A percentile compares a stretch with the other conserved stretches of the same genome.
These are phyloP conservation scores for Nematolebias whitei DNA, from an alignment of 2,113 vertebrate genomes.

Conservation along the genomic window DNA sequence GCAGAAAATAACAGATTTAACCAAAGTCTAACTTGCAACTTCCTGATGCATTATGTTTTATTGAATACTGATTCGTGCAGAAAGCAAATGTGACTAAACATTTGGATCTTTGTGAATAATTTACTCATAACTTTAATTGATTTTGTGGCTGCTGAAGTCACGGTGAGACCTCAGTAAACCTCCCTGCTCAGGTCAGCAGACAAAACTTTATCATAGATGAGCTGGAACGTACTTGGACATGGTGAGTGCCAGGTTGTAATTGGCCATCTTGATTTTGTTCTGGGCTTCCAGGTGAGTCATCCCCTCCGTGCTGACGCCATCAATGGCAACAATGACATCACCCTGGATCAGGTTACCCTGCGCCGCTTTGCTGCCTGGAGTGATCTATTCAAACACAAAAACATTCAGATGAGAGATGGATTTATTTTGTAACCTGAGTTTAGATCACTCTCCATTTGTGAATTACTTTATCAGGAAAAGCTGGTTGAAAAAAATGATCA, in stretches of 20 bases:
- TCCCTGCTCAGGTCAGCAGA: neutral
- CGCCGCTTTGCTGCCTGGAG: conserved; percentile 94
- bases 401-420: neutral
- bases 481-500: neutral
- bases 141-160: too few relatives aligned
- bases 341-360: conserved; percentile 92
- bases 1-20: too few relatives aligned
- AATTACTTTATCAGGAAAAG: neutral
- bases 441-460: conserved; percentile 7
- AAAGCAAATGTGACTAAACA: too few relatives aligned
- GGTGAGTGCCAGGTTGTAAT: conserved; percentile 91
- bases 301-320: conserved; percentile 91
- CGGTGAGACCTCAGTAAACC: too few relatives aligned
- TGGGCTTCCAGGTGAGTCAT: conserved; percentile 99
- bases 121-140: too few relatives aligned
- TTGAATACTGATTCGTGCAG: too few relatives aligned
- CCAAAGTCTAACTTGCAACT: too few relatives aligned
- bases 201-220: neutral
- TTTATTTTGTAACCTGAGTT: conserved; percentile 2
- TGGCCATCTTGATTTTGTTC: conserved; percentile 98
- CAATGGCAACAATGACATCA: conserved; percentile 95
- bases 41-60: too few relatives aligned
- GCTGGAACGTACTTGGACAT: conserved; percentile 86
- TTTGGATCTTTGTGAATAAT: too few relatives aligned
- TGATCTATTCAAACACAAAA: conserved; percentile 83